Base-by-base conservation (phyloP, 2,888 invertebrate genomes). In the Pogonocherus hispidulus region DNA sequence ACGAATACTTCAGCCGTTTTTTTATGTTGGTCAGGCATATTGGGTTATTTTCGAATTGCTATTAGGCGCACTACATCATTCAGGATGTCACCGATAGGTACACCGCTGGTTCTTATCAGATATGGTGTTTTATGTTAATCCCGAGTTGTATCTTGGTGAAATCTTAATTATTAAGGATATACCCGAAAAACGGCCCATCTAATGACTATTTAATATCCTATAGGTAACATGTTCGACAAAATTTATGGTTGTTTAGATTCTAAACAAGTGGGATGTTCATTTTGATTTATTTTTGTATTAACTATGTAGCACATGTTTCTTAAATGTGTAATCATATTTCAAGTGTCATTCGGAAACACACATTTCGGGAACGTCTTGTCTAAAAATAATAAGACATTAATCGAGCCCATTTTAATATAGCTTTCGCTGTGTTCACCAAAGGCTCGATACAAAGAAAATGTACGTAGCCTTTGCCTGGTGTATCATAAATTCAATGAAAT, bases 1-100 rank as follows among this genome's bases (percentile, higher is more conserved):
- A 14, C 4, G 69, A 71, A 77, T 77, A 73, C 72, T 75, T 76
- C 67, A 68, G 51, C 55, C 57, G 56, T 52, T 62, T 63, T 67
- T 67, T 67, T 67, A 41, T 49, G 54, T 23, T 35, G 49, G 57
- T 9, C 54, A 54, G 54, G 54, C 35, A 63, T 63, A 54, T 63
- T 57, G 18, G 60, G 60, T 14, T 47, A 60, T 62, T 66, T 62
- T 47, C 51, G 65, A 65, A 65, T 27, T 65, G 57, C 23, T 57
- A 57, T 55, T 55, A 59, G 46, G 55, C 23, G 37, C 23, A 56
- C 37, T 64, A 64, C 27, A 52, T 52, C 44, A 52, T 46, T 44
- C 32, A 1, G 35, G 37, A 46, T 59, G 59, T 59, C 46, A 49
- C 47, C 32, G 49, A 37, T 49, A 27, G 19, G 49, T 35, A 9